Evolutionary conservation across 92 coral and sea anemone genomes (phyloP).

Genomic region (Epizoanthus scotinus): DNA sequence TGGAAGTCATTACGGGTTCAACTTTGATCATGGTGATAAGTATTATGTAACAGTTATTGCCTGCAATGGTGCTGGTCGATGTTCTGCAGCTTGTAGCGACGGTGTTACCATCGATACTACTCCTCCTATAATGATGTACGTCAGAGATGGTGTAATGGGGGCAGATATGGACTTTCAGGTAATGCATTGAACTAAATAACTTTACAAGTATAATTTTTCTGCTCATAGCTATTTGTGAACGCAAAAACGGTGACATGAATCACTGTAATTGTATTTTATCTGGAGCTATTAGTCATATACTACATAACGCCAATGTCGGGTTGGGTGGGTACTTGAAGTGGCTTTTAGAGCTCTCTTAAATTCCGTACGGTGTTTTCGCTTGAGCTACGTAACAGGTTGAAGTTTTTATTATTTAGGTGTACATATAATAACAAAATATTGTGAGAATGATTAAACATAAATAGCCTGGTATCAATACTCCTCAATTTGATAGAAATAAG

Average conservation of each 20-base stretch:
- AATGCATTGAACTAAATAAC: background rate
- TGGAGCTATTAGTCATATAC: no score
- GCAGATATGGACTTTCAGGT: slow-evolving; percentile 96
- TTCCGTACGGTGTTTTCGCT: no score
- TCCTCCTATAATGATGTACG: slow-evolving; percentile 83
- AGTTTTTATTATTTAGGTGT: no score
- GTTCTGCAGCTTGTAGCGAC: slow-evolving; percentile 78
- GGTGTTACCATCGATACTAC: slow-evolving; percentile 89
- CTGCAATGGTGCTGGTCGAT: slow-evolving; percentile 86
- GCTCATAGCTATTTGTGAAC: background rate
- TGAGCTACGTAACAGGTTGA: no score
- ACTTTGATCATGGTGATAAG: slow-evolving; percentile 63
- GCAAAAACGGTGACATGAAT: background rate
- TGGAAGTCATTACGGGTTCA: slow-evolving; percentile 74
- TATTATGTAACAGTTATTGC: slow-evolving; percentile 89
- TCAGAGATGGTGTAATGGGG: slow-evolving; percentile 92
- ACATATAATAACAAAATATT: no score
- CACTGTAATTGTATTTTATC: background rate
- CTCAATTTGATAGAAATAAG: background rate
- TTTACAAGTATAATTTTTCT: background rate
- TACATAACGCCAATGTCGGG: no score
- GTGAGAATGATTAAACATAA: no score
- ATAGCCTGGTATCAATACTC: no score
- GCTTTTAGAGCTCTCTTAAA: no score
- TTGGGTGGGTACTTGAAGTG: no score